A percentile compares a stretch with the other conserved stretches of the same genome.
Conservation (phyloP, 2,888 invertebrate species). For the Drosophila pegasa region DNA sequence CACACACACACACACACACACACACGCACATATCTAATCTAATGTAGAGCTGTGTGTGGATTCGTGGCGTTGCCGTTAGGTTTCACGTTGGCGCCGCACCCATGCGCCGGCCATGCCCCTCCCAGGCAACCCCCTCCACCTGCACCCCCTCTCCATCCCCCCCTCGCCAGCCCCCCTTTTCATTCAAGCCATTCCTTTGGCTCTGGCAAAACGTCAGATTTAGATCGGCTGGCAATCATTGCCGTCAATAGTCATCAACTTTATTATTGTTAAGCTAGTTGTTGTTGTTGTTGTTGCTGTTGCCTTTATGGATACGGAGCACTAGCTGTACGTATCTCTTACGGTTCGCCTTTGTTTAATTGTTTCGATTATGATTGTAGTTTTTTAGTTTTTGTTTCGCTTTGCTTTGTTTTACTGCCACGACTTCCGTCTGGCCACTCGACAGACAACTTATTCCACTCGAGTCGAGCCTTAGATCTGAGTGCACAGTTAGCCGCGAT, state of each 20-base stretch:
- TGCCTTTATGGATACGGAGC: constrained; percentile 27
- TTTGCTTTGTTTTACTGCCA: constrained; percentile 34
- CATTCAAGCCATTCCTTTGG: constrained; percentile 28
- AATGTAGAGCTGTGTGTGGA: constrained; percentile 21
- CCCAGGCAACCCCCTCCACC: constrained; percentile 24
- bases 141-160: neutral
- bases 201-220: constrained; percentile 50
- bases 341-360: constrained; percentile 67
- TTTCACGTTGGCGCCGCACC: constrained; percentile 75
- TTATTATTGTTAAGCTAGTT: constrained; percentile 42
- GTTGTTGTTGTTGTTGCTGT: constrained; percentile 15
- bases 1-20: constrained; percentile 22
- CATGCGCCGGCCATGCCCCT: constrained; percentile 46
- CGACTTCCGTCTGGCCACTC: constrained; percentile 45
- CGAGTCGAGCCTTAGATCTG: neutral
- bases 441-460: constrained; percentile 7
- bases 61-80: constrained; percentile 73
- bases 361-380: constrained; percentile 63
- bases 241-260: constrained; percentile 57
- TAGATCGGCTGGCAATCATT: constrained; percentile 58
- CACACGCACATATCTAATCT: constrained; percentile 14
- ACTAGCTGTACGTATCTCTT: constrained; percentile 15
- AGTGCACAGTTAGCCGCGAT: neutral
- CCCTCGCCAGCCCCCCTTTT: neutral
- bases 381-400: constrained; percentile 4